phyloP scores from a whole-genome alignment of 2,888 invertebrate genomes.

The Iselma pallidipennis region DNA sequence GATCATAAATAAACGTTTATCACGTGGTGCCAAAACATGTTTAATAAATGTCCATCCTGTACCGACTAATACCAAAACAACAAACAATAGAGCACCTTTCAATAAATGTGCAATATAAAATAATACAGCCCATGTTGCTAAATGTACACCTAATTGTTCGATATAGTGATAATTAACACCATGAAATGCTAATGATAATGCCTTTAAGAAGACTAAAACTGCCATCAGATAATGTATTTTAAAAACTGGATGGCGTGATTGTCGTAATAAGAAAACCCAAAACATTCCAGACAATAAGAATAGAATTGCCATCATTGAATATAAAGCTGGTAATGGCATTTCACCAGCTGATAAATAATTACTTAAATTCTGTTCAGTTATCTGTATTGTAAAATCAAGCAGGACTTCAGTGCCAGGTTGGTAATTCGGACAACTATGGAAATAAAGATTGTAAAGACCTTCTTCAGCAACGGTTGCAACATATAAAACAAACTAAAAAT shows the following conservation, averaged over 20 bases:
- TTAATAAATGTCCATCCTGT: conserved; percentile 99
- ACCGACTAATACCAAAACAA: conserved; percentile 94
- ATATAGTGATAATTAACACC: conserved; percentile 95
- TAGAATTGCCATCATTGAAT: conserved; percentile 87
- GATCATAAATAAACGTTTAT: conserved; percentile 97
- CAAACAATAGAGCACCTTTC: conserved; percentile 81
- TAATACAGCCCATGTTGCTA: conserved; percentile 96
- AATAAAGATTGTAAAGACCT: conserved; percentile 92
- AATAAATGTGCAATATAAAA: conserved; percentile 95
- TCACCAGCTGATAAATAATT: conserved; percentile 95
- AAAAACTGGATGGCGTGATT: conserved; percentile 76
- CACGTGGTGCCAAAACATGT: conserved; percentile 92
- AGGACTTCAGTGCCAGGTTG: conserved; percentile 56
- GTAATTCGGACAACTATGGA: conserved; percentile 88
- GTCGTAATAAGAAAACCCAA: conserved; percentile 86
- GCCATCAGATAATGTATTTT: conserved; percentile 98
- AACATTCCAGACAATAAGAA: conserved; percentile 89
- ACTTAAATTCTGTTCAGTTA: conserved; percentile 85
- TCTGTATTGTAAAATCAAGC: conserved; percentile 76
- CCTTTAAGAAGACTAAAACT: conserved; percentile 87
- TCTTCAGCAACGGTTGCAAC: conserved; percentile 78
- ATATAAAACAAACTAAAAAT: conserved; percentile 73
- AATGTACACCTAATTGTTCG: conserved; percentile 87
- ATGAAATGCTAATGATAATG: conserved; percentile 91
- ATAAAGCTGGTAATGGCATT: conserved; percentile 92